These are phyloP conservation scores for Pyrgus malvae DNA, from an alignment of 2,888 invertebrate species.

Conservation along the genomic window DNA sequence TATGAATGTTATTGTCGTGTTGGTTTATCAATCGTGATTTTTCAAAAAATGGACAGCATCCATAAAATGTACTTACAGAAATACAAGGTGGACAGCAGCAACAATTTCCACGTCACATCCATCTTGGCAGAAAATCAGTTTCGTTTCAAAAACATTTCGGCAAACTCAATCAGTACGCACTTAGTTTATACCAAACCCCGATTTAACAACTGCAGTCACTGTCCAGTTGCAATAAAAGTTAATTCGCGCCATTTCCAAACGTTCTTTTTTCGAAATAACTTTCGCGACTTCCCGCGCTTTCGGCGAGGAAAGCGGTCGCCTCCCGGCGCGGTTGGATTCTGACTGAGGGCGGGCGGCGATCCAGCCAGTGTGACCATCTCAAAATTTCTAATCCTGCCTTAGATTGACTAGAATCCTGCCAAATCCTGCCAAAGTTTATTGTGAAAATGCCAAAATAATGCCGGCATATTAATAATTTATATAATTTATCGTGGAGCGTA, in stretches of 20 bases:
- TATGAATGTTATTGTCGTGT: too few relatives aligned
- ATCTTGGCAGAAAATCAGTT: conserved; percentile 40
- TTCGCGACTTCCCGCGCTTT: conserved; percentile 46
- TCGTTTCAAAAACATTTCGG: conserved; percentile 26
- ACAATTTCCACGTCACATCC: conserved; percentile 42
- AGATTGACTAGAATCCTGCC: too few relatives aligned
- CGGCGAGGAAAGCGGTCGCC: conserved; percentile 36
- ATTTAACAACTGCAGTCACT: neutral
- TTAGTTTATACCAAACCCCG: neutral
- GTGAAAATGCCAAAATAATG: too few relatives aligned
- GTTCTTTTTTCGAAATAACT: conserved; percentile 35
- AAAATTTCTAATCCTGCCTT: too few relatives aligned
- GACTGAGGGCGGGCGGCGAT: conserved; percentile 39
- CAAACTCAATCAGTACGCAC: conserved; percentile 19
- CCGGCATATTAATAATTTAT: too few relatives aligned
- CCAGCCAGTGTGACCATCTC: too few relatives aligned
- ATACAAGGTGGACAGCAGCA: conserved; percentile 3
- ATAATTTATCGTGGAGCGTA: too few relatives aligned
- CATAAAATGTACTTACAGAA: conserved; percentile 17
- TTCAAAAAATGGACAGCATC: too few relatives aligned
- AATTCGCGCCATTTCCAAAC: conserved; percentile 25
- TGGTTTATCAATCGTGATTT: too few relatives aligned
- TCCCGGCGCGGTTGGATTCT: conserved; percentile 30
- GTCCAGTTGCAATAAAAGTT: too few relatives aligned
- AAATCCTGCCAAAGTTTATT: too few relatives aligned